Conservation (phyloP, 1,140 invertebrate species). For the Bombus pascuorum region DNA sequence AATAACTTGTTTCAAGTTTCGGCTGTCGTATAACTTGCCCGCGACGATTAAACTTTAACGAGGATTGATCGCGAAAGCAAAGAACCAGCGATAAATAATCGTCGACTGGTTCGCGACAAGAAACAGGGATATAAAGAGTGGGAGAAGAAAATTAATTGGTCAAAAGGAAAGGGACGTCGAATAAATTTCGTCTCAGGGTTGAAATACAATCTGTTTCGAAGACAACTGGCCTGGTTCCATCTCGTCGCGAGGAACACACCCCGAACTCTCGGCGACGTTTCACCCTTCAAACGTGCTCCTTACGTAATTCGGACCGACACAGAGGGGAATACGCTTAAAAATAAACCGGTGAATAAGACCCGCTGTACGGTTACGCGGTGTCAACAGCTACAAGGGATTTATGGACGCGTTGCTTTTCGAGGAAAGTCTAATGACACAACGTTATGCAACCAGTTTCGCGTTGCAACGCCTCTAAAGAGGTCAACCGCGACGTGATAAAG, state of each 20-base stretch:
- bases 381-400: constrained; percentile 63
- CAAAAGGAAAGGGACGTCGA: not conserved
- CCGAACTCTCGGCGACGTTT: constrained; percentile 11
- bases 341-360: constrained; percentile 66
- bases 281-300: constrained; percentile 48
- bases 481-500: constrained; percentile 14
- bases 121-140: not conserved
- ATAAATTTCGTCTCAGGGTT: constrained; percentile 4
- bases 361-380: constrained; percentile 43
- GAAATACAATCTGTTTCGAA: not conserved
- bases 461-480: constrained; percentile 13
- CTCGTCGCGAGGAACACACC: constrained; percentile 5
- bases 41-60: too few species aligned
- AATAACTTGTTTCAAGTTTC: too few species aligned
- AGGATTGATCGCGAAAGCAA: too few species aligned
- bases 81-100: not conserved
- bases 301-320: constrained; percentile 44
- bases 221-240: constrained; percentile 34
- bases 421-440: constrained; percentile 64
- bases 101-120: too few species aligned
- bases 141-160: not conserved
- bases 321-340: constrained; percentile 51
- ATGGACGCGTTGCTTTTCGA: constrained; percentile 57
- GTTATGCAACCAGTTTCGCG: constrained; percentile 50
- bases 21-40: too few species aligned